A percentile compares a stretch with the other conserved stretches of the same genome.
Conservation (phyloP, 2,888 invertebrate genomes). For the Sycophila texana region DNA sequence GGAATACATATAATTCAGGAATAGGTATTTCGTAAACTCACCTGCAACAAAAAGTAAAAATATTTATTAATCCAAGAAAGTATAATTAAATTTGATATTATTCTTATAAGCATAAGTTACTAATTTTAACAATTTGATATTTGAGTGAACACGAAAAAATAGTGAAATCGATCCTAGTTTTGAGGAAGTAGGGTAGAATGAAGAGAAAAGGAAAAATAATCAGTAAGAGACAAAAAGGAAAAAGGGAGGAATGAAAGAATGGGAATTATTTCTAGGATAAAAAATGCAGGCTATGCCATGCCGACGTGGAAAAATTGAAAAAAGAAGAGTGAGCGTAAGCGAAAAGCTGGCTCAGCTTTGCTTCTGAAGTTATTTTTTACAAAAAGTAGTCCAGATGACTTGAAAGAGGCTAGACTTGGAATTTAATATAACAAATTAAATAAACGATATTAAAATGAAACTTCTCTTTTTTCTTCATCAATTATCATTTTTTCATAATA, state of each 20-base stretch:
- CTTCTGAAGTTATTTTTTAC: neutral
- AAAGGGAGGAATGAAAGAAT: conserved; percentile 25
- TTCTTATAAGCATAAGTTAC: neutral
- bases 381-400: conserved; percentile 28
- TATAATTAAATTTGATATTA: neutral
- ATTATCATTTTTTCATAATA: too few species aligned
- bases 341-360: neutral
- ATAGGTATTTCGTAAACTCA: neutral
- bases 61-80: neutral
- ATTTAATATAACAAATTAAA: conserved; percentile 33
- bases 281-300: conserved; percentile 25
- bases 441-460: conserved; percentile 40
- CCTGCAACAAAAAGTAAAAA: neutral
- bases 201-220: conserved; percentile 6
- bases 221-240: conserved; percentile 10
- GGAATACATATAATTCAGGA: neutral
- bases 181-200: conserved; percentile 25
- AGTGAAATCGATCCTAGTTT: conserved; percentile 27
- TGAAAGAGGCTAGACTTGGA: conserved; percentile 1
- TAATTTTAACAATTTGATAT: neutral
- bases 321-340: conserved; percentile 1
- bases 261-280: conserved; percentile 24
- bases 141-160: neutral
- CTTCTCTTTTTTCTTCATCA: neutral
- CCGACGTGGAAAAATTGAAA: conserved; percentile 19